Evolutionary conservation across 1,140 invertebrate species (phyloP), one percentile per base, ranked within the genome.

Genomic region (Maniola jurtina): DNA sequence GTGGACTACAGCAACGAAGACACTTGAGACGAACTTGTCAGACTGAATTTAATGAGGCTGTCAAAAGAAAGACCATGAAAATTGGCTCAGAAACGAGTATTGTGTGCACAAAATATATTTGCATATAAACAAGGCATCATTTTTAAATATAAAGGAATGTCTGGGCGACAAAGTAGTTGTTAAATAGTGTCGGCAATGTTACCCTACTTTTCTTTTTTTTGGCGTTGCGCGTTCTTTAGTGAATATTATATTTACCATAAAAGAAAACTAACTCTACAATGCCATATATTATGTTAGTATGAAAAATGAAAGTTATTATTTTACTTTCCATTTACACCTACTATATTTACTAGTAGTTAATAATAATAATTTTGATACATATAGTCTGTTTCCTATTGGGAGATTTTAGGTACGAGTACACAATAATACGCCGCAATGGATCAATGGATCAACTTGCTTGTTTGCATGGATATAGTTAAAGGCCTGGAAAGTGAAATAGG

Each of bases 51-150:
- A 73, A 79, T 62, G 56, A 60, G 75, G 68, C 48, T 76, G 70
- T 69, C 68, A 54, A 48, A 73, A 80, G 71, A 82, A 71, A 76
- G 71, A 77, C 73, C 77, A 71, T 80, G 78, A 72, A 81, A 80
- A 84, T 81, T 76, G 76, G 60, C 70, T 81, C 64, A 64, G 70
- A 80, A 81, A 79, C 73, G 64, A 14, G 66, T 69, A 76, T 77
- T 79, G 75, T 79, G 66, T 59, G 60, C n/a, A 69, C 65, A 73
- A 77, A 80, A 79, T 68, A 72, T 72, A 80, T 83, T 80, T 79
- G 76, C 80, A 82, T 76, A 76, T 70, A 79, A 79, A 77, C 73
- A 74, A 70, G 69, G 61, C 61, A 61, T 65, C 55, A 64, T 60
- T 62, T 70, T 63, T 61, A 54, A 63, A 61, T 64, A 71, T 64